Conservation (phyloP, 2,888 invertebrate genomes). For the Leptinotarsa juncta region DNA sequence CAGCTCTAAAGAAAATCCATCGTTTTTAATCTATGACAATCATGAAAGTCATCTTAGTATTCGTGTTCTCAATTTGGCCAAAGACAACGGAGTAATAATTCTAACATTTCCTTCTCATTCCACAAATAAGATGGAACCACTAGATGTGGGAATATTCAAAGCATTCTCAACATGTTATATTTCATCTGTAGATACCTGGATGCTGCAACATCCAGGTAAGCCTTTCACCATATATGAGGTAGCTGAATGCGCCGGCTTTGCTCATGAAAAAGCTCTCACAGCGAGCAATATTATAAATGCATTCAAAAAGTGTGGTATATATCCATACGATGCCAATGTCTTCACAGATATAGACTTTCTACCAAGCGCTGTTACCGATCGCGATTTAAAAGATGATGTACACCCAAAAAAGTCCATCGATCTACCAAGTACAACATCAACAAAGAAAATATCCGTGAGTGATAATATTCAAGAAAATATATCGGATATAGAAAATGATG, state of each 20-base stretch:
- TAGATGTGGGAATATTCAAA: slow-evolving; percentile 26
- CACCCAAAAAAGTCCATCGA: background rate
- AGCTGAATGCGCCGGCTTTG: no score
- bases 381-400: slow-evolving; percentile 19
- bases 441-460: no score
- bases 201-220: no score
- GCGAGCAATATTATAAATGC: slow-evolving; percentile 56
- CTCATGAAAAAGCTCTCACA: no score
- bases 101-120: slow-evolving; percentile 19
- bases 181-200: no score
- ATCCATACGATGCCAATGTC: slow-evolving; percentile 35
- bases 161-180: slow-evolving; percentile 24
- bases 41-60: slow-evolving; percentile 34
- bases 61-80: slow-evolving; percentile 21
- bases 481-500: background rate
- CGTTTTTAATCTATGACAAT: no score
- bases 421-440: slow-evolving; percentile 23
- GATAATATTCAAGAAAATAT: background rate
- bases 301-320: slow-evolving; percentile 58
- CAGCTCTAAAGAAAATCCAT: no score
- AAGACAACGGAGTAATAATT: slow-evolving; percentile 26
- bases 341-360: slow-evolving; percentile 32
- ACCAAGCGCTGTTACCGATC: slow-evolving; percentile 35
- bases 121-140: slow-evolving; percentile 27
- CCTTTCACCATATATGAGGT: no score